Percentiles rank a stretch among this genome's conserved stretches.
These are phyloP conservation scores for Diachasmimorpha longicaudata DNA, from an alignment of 1,140 invertebrate genomes.

Conservation along the genomic window DNA sequence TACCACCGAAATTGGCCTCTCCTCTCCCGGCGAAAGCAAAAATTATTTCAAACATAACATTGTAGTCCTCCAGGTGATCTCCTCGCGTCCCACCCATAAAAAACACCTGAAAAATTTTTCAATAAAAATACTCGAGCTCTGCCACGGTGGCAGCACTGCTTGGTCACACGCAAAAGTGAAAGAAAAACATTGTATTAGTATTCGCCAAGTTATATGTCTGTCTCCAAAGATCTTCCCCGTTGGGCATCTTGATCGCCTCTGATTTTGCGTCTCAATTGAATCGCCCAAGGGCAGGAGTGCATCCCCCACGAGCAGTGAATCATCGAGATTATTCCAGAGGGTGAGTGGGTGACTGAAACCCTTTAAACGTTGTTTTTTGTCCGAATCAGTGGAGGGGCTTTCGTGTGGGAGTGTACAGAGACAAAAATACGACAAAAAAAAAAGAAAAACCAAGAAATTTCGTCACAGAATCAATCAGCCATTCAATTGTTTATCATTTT, in stretches of 20 bases:
- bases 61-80: too few relatives aligned
- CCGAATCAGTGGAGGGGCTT: not conserved
- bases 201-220: not conserved
- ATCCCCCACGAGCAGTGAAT: not conserved
- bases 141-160: not conserved
- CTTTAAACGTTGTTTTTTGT: not conserved
- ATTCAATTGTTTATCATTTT: not conserved
- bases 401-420: not conserved
- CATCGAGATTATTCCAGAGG: not conserved
- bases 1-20: too few relatives aligned
- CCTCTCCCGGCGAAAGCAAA: too few relatives aligned
- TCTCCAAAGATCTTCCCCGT: not conserved
- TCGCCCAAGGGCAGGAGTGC: not conserved
- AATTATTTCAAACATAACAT: too few relatives aligned
- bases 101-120: not conserved
- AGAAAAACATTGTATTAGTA: conserved; percentile 5
- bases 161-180: not conserved
- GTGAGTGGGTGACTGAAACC: not conserved
- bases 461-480: not conserved
- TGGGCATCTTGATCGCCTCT: not conserved
- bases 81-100: too few relatives aligned
- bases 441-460: not conserved
- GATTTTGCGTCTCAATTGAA: not conserved
- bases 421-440: not conserved
- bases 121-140: too few relatives aligned